These are phyloP conservation scores for Capitulum mitella DNA, from an alignment of 2,888 invertebrate species.

Conservation along the genomic window DNA sequence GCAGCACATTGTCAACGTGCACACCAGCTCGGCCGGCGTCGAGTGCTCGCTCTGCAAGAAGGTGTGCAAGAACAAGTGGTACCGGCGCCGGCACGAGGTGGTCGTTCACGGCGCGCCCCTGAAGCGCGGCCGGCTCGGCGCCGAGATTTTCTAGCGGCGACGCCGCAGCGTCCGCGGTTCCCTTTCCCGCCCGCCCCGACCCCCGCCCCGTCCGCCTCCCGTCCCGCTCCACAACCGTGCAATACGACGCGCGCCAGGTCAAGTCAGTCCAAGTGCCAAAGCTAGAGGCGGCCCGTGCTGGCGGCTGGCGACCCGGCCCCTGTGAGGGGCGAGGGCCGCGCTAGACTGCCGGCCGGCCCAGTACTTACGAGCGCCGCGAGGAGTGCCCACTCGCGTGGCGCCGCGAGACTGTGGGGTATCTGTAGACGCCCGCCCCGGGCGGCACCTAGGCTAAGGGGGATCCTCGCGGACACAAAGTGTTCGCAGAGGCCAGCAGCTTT, in stretches of 20 bases:
- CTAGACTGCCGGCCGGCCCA: too few relatives aligned
- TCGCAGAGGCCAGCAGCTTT: background rate
- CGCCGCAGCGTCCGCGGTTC: background rate
- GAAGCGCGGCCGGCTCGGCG: conserved; percentile 34
- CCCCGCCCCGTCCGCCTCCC: background rate
- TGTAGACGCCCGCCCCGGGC: background rate
- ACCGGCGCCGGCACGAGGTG: conserved; percentile 37
- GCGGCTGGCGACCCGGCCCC: background rate
- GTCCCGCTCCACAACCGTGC: background rate
- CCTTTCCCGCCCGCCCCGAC: background rate
- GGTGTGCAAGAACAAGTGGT: conserved; percentile 38
- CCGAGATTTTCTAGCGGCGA: conserved; percentile 27
- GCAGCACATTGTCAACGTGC: conserved; percentile 38
- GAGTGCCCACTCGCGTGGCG: too few relatives aligned
- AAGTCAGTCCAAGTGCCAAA: conserved; percentile 12
- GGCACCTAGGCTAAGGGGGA: background rate
- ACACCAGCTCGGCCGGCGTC: conserved; percentile 37
- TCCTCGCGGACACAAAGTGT: too few relatives aligned
- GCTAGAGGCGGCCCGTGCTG: background rate
- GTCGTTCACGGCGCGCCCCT: conserved; percentile 37
- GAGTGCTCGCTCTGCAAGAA: conserved; percentile 37
- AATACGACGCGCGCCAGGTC: background rate
- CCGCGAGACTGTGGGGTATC: too few relatives aligned
- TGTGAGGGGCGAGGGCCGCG: background rate
- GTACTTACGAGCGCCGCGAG: too few relatives aligned